These are phyloP conservation scores for Acronicta aceris DNA, from an alignment of 2,888 invertebrate species.

Conservation along the genomic window DNA sequence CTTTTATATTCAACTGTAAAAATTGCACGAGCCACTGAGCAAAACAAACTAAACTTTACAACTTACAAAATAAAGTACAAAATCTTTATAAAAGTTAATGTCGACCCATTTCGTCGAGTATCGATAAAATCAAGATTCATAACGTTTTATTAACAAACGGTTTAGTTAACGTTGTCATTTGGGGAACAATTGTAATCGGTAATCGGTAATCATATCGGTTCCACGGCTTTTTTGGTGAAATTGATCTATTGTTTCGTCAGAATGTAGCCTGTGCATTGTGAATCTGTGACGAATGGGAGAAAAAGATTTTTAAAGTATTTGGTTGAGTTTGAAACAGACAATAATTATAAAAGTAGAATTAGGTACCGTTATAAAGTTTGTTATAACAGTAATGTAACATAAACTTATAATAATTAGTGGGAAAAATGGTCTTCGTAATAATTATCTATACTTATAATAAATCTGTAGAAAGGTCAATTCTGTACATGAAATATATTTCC, in stretches of 20 bases:
- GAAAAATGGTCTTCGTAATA: too few species aligned
- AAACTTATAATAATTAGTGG: too few species aligned
- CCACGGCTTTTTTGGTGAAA: constrained; percentile 78
- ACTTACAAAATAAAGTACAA: not conserved
- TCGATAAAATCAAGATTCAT: constrained; percentile 69
- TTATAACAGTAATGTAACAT: too few species aligned
- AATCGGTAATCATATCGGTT: constrained; percentile 77
- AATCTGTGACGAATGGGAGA: constrained; percentile 51
- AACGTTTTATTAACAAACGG: constrained; percentile 70
- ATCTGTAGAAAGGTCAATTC: too few species aligned
- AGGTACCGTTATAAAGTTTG: constrained; percentile 12
- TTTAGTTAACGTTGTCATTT: constrained; percentile 76
- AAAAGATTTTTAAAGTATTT: constrained; percentile 8
- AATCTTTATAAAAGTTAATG: constrained; percentile 1
- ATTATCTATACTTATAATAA: too few species aligned
- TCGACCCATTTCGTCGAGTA: constrained; percentile 47
- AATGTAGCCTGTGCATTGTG: constrained; percentile 31
- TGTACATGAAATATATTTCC: too few species aligned
- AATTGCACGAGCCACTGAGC: constrained; percentile 22
- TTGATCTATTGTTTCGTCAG: constrained; percentile 72
- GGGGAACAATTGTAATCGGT: constrained; percentile 73
- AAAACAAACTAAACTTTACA: not conserved
- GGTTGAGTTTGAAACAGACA: constrained; percentile 5
- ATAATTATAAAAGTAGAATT: not conserved
- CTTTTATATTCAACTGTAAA: constrained; percentile 42